These are phyloP conservation scores for Hemibagrus wyckioides DNA, from an alignment of 2,113 vertebrate genomes.

Conservation along the genomic window DNA sequence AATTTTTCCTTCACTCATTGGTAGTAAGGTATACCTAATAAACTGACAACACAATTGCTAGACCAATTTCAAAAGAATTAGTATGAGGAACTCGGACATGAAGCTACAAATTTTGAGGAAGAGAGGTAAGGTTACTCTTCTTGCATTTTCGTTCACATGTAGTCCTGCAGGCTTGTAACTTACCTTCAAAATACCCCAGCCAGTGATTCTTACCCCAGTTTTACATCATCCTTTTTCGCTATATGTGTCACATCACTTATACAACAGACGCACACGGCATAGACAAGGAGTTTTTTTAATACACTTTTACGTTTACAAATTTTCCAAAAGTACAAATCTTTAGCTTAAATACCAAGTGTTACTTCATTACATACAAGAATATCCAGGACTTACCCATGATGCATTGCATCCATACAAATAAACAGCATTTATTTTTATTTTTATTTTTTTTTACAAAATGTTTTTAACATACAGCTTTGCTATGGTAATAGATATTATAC, in stretches of 20 bases:
- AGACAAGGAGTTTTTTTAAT: slow-evolving; percentile 67
- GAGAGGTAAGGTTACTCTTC: background rate
- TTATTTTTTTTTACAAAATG: slow-evolving; percentile 64
- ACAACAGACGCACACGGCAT: slow-evolving; percentile 64
- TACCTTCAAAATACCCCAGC: background rate
- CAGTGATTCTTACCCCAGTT: background rate
- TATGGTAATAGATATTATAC: slow-evolving; percentile 47
- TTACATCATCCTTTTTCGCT: background rate
- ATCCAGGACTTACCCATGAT: slow-evolving; percentile 65
- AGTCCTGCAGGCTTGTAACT: background rate
- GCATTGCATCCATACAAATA: slow-evolving; percentile 68
- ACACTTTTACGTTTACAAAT: slow-evolving; percentile 70
- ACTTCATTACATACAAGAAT: slow-evolving; percentile 59
- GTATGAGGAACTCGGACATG: no score
- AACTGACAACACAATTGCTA: background rate
- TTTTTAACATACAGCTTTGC: slow-evolving; percentile 44
- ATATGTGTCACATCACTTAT: background rate
- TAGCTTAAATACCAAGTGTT: slow-evolving; percentile 66
- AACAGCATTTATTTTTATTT: slow-evolving; percentile 39
- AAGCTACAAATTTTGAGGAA: no score
- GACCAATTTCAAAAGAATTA: background rate
- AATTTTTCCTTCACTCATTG: background rate
- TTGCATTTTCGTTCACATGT: background rate
- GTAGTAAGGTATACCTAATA: background rate
- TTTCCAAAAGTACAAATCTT: slow-evolving; percentile 67